A percentile compares a stretch with the other conserved stretches of the same genome.
phyloP scores from a whole-genome alignment of 2,888 invertebrate species.

The Pachycephus smyrnensis region DNA sequence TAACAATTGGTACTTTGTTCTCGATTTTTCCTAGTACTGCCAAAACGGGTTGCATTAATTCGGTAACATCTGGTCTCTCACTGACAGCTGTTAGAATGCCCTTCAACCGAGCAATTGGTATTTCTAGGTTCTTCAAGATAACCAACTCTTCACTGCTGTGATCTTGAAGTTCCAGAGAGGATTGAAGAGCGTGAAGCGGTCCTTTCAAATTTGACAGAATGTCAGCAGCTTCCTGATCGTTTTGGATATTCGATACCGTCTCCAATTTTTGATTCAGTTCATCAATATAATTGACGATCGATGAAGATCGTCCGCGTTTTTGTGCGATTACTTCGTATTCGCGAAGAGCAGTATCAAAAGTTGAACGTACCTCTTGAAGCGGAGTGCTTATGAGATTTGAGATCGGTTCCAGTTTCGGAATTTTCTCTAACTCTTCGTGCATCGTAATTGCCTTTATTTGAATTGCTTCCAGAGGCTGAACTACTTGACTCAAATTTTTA shows the following conservation, averaged over 20 bases:
- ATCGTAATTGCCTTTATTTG: slow-evolving; percentile 19
- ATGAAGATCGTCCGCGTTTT: slow-evolving; percentile 19
- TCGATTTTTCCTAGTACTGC: slow-evolving; percentile 20
- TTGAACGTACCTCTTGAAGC: slow-evolving; percentile 7
- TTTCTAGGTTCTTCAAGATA: slow-evolving; percentile 16
- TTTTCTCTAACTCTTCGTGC: slow-evolving; percentile 11
- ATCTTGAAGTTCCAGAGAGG: slow-evolving; percentile 18
- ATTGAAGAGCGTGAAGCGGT: slow-evolving; percentile 18
- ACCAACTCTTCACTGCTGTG: slow-evolving; percentile 18
- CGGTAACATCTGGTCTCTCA: not conserved
- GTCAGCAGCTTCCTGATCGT: slow-evolving; percentile 10
- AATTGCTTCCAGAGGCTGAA: slow-evolving; percentile 25
- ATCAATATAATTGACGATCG: slow-evolving; percentile 21
- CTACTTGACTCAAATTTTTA: slow-evolving; percentile 9
- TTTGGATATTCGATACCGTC: slow-evolving; percentile 9
- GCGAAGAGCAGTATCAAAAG: slow-evolving; percentile 7
- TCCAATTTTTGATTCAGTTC: slow-evolving; percentile 19
- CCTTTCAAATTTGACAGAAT: slow-evolving; percentile 18
- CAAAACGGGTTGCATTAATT: slow-evolving; percentile 15
- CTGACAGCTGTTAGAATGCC: slow-evolving; percentile 3
- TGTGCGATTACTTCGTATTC: slow-evolving; percentile 18
- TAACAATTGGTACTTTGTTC: slow-evolving; percentile 13
- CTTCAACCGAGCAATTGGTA: slow-evolving; percentile 17
- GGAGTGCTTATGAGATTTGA: slow-evolving; percentile 8
- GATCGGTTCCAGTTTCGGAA: slow-evolving; percentile 1